Conservation (phyloP, 2,888 invertebrate species). For the Leptura quadrifasciata region DNA sequence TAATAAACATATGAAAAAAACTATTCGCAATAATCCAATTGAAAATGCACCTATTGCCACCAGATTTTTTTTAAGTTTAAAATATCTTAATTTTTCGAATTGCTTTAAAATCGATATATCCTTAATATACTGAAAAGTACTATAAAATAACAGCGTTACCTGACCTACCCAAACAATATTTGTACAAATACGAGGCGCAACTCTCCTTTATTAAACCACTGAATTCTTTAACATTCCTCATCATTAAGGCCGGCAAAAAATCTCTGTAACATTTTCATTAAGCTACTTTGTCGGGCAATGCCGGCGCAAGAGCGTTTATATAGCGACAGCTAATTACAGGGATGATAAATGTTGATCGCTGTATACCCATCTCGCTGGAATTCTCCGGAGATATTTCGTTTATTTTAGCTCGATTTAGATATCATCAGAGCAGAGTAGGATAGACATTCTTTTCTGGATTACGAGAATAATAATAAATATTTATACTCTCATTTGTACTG, state of each 20-base stretch:
- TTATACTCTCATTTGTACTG: neutral
- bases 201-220: constrained; percentile 2
- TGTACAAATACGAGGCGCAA: neutral
- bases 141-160: too few relatives aligned
- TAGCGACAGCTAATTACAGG: constrained; percentile 29
- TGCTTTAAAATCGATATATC: too few relatives aligned
- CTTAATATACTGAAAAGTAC: too few relatives aligned
- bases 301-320: neutral
- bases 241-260: neutral
- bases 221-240: neutral
- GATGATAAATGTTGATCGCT: constrained; percentile 38
- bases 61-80: too few relatives aligned
- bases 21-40: too few relatives aligned
- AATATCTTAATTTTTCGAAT: too few relatives aligned
- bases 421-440: neutral
- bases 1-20: too few relatives aligned
- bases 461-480: neutral
- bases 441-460: neutral
- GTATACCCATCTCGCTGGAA: neutral
- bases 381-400: constrained; percentile 10
- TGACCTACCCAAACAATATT: constrained; percentile 1
- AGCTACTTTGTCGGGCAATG: constrained; percentile 17
- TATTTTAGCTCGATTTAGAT: neutral
- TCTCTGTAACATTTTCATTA: constrained; percentile 17
- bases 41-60: too few relatives aligned